These are phyloP conservation scores for Esox lucius DNA, from an alignment of 2,797 vertebrate genomes.

Conservation along the genomic window DNA sequence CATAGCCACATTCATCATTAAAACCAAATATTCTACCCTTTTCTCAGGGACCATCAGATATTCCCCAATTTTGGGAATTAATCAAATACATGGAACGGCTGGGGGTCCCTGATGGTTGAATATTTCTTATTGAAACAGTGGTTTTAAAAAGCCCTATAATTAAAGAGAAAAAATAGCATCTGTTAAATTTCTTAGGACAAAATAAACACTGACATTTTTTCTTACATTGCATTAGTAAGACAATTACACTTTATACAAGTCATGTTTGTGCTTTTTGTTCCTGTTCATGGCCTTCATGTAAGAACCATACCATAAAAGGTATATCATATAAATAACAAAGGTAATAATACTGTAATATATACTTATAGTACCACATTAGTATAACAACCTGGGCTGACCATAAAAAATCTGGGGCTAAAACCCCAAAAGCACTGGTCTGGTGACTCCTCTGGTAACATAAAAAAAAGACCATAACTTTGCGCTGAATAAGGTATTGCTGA, in stretches of 20 bases:
- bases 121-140: too few relatives aligned
- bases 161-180: slow-evolving; percentile 54
- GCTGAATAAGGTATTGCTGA: slow-evolving; percentile 46
- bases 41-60: too few relatives aligned
- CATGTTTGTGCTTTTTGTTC: slow-evolving; percentile 13
- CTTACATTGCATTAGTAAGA: not conserved
- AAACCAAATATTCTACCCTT: not conserved
- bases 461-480: slow-evolving; percentile 10
- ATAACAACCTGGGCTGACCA: not conserved
- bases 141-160: slow-evolving; percentile 25
- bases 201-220: not conserved
- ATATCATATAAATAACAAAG: not conserved
- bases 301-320: not conserved
- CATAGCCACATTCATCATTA: not conserved
- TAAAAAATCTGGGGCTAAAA: too few relatives aligned
- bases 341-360: slow-evolving; percentile 21
- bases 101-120: too few relatives aligned
- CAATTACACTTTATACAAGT: not conserved
- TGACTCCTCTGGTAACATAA: slow-evolving; percentile 24
- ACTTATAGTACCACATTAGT: not conserved
- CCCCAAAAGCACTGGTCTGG: too few relatives aligned
- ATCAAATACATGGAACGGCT: too few relatives aligned
- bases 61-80: too few relatives aligned
- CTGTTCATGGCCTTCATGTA: not conserved
- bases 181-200: not conserved